phyloP scores from a whole-genome alignment of 2,797 vertebrate species.

The Sebastiscus albofasciatus region DNA sequence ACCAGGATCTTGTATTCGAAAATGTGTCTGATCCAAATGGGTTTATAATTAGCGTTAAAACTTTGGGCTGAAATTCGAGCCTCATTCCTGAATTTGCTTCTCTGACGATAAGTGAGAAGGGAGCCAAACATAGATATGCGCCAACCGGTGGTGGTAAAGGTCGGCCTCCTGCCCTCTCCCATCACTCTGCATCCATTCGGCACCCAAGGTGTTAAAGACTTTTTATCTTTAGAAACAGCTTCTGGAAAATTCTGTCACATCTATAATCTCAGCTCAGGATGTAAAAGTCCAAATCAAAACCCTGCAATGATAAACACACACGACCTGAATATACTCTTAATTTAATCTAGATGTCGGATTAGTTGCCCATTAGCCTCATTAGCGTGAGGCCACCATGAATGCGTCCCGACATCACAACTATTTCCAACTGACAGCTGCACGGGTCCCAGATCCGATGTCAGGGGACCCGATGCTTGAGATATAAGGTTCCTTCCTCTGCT shows the following conservation, averaged over 20 bases:
- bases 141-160: slow-evolving; percentile 31
- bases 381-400: slow-evolving; percentile 40
- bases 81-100: slow-evolving; percentile 56
- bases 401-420: slow-evolving; percentile 52
- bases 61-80: slow-evolving; percentile 60
- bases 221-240: slow-evolving; percentile 24
- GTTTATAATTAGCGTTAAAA: slow-evolving; percentile 61
- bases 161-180: slow-evolving; percentile 16
- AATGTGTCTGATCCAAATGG: background rate
- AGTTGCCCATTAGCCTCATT: slow-evolving; percentile 40
- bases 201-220: background rate
- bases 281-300: background rate
- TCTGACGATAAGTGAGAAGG: slow-evolving; percentile 70
- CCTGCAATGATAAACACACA: slow-evolving; percentile 14
- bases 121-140: slow-evolving; percentile 66
- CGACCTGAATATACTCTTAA: background rate
- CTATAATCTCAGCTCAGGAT: background rate
- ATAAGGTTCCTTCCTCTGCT: slow-evolving; percentile 74
- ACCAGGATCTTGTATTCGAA: rapidly evolving
- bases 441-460: slow-evolving; percentile 78
- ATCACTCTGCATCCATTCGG: slow-evolving; percentile 1
- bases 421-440: slow-evolving; percentile 81
- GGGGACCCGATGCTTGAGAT: slow-evolving; percentile 49
- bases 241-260: background rate
- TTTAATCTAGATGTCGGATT: slow-evolving; percentile 25